phyloP scores from a whole-genome alignment of 1,140 invertebrate genomes.

The Halictus rubicundus region DNA sequence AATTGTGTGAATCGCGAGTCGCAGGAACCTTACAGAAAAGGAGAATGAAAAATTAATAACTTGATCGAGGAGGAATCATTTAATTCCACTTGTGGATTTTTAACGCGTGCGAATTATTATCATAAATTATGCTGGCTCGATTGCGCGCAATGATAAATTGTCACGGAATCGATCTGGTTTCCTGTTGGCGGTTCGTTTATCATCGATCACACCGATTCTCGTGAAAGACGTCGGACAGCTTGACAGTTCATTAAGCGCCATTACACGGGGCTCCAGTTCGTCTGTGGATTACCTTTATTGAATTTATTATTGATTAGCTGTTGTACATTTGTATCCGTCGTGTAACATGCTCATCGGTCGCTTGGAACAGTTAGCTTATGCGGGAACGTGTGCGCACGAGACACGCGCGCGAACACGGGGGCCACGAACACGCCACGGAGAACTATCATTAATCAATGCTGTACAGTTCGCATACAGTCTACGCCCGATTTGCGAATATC shows the following conservation, averaged over 20 bases:
- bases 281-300: conserved; percentile 3
- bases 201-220: not conserved
- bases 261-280: not conserved
- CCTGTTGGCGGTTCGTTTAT: not conserved
- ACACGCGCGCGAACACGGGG: not conserved
- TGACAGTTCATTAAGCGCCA: not conserved
- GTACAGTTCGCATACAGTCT: too few species aligned
- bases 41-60: too few species aligned
- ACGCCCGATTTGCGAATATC: not conserved
- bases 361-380: not conserved
- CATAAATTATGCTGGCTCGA: not conserved
- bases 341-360: not conserved
- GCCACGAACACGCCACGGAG: not conserved
- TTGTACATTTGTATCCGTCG: not conserved
- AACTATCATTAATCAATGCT: not conserved
- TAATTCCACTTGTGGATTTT: too few species aligned
- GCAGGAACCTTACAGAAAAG: too few species aligned
- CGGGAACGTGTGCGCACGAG: not conserved
- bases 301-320: conserved; percentile 8
- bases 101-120: too few species aligned
- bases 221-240: not conserved
- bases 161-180: not conserved
- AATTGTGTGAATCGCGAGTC: too few species aligned
- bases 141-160: not conserved
- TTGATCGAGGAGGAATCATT: too few species aligned